These are phyloP conservation scores for Balaenoptera acutorostrata DNA, from an alignment of 2,113 vertebrate genomes.

Conservation along the genomic window DNA sequence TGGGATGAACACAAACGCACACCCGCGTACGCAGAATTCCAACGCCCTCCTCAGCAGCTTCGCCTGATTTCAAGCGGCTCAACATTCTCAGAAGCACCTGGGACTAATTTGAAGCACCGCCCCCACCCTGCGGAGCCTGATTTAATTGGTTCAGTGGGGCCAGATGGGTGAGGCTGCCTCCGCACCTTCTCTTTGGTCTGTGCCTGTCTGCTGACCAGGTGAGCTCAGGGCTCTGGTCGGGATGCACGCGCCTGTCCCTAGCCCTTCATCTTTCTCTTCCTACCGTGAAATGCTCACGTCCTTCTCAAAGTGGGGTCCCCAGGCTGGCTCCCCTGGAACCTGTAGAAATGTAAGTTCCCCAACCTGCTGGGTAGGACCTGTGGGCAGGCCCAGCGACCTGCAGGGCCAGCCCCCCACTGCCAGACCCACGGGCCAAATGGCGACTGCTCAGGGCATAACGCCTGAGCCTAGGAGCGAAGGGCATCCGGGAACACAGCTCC, in stretches of 20 bases:
- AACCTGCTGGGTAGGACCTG: not conserved
- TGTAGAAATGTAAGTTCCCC: not conserved
- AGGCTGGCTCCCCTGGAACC: not conserved
- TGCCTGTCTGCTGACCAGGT: not conserved
- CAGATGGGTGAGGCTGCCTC: not conserved
- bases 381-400: not conserved
- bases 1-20: not conserved
- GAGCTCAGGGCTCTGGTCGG: not conserved
- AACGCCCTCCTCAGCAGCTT: not conserved
- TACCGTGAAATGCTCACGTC: not conserved
- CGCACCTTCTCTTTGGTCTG: not conserved
- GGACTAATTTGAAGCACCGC: not conserved
- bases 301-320: not conserved
- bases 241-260: not conserved
- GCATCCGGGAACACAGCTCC: not conserved
- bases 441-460: rapidly evolving
- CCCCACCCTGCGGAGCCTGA: not conserved
- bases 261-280: not conserved
- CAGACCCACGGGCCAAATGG: rapidly evolving
- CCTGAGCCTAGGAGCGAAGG: not conserved
- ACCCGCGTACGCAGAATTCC: not conserved
- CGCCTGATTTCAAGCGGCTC: not conserved
- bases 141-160: not conserved
- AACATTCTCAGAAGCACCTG: not conserved
- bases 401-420: not conserved